Conservation (phyloP, 2,888 invertebrate genomes). For the Macropis europaea region DNA sequence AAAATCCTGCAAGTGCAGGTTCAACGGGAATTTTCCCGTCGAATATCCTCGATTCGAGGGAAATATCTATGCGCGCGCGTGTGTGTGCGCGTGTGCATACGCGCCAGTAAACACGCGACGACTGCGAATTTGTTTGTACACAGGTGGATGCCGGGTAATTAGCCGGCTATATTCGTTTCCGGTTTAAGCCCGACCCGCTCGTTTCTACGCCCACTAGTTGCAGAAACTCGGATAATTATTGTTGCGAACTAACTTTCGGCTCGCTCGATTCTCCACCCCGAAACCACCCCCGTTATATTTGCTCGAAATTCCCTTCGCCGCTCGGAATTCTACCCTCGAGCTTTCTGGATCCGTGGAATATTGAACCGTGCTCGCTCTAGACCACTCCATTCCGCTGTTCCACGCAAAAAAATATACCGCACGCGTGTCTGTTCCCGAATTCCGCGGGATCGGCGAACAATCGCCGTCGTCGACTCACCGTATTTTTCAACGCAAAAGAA, state of each 20-base stretch:
- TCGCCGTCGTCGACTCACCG: too few species aligned
- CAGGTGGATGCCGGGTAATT: slow-evolving; percentile 55
- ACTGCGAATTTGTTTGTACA: slow-evolving; percentile 60
- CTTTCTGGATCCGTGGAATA: not conserved
- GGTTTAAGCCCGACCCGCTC: slow-evolving; percentile 60
- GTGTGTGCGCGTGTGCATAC: too few species aligned
- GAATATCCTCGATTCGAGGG: too few species aligned
- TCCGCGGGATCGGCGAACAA: too few species aligned
- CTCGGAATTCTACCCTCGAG: slow-evolving; percentile 8
- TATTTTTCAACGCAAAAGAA: too few species aligned
- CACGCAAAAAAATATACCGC: too few species aligned
- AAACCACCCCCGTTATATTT: not conserved
- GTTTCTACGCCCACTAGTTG: slow-evolving; percentile 68
- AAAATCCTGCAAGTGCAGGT: too few species aligned
- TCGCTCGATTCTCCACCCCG: slow-evolving; percentile 36
- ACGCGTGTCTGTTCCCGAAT: too few species aligned
- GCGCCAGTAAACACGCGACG: slow-evolving; percentile 8
- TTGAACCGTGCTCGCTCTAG: not conserved
- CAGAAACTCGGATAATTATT: slow-evolving; percentile 75
- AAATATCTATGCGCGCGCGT: slow-evolving; percentile 27
- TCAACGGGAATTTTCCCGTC: not conserved
- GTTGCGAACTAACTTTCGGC: slow-evolving; percentile 70
- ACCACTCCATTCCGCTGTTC: too few species aligned
- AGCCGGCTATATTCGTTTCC: slow-evolving; percentile 62
- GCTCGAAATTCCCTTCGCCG: not conserved